Evolutionary conservation across 2,888 invertebrate species (phyloP), one percentile per base, ranked within the genome.

Genomic region (Dilophus febrilis): DNA sequence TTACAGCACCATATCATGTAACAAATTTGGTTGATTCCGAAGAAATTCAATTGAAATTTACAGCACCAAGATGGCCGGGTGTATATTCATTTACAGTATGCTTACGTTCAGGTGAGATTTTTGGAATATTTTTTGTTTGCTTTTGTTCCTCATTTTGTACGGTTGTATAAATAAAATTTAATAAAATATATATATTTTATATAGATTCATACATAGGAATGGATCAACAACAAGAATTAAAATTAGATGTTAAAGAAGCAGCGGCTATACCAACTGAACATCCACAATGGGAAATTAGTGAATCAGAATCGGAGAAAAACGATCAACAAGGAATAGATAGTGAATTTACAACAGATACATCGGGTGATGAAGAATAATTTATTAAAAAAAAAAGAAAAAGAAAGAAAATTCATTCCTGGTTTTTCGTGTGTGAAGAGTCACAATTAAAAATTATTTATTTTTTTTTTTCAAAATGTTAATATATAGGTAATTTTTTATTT

Each of bases 241-340:
- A 92, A 80, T 65, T 97, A 64, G 94, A 97, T 61, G 97, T 98
- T 45, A 87, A 94, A 64, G 90, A 92, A 64, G 94, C 94, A 19
- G 85, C 88, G 47, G 85, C 82, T 51, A 75, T 91, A 53, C 85
- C 88, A 46, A 81, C 77, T 38, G 82, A 86, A 55, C 92, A 94
- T 66, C 92, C 92, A n/a, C 94, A 94, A 65, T 95, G 95, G 94
- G 90, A 94, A 54, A 83, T 92, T 55, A 85, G 86, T 48, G 90
- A 91, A 55, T 90, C 92, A 37, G 92, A 94, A 56, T 80, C 82
- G 43, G 81, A 82, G 48, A 58, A 61, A 43, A 57, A 59, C 42
- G 73, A 72, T 47, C 67, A 70, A 50, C 70, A 71, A 48, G 72
- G 68, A 54, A 70, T 73, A 56, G 70, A 73, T 51, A 73, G 73